Percentiles rank a stretch among this genome's conserved stretches.
Conservation (phyloP, 2,888 invertebrate species). For the Serripes groenlandicus region DNA sequence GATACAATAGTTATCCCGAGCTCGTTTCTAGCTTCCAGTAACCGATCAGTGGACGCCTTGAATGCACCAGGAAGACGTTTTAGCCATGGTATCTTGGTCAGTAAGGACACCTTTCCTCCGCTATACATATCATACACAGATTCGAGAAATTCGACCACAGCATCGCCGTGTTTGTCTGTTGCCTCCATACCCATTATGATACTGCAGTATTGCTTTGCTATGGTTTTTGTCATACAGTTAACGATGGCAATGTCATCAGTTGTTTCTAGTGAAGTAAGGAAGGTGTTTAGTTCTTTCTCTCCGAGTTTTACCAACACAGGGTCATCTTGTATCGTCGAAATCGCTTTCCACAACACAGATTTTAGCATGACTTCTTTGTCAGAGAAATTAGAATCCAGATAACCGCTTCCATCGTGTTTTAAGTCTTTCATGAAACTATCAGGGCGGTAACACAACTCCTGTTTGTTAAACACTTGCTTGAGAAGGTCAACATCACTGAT, state of each 20-base stretch:
- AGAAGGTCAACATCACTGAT: constrained; percentile 10
- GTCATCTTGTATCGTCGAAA: not conserved
- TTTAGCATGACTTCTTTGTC: constrained; percentile 1
- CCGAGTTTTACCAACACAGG: not conserved
- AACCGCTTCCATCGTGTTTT: constrained; percentile 14
- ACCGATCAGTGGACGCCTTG: not conserved
- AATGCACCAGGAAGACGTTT: not conserved
- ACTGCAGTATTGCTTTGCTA: not conserved
- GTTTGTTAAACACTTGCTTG: not conserved
- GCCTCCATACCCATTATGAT: not conserved
- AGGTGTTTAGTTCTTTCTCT: not conserved
- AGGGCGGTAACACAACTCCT: constrained; percentile 1
- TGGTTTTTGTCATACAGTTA: not conserved
- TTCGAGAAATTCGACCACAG: not conserved
- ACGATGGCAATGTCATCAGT: not conserved
- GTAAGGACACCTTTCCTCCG: not conserved
- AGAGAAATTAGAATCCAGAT: constrained; percentile 9
- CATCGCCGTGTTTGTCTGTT: constrained; percentile 1
- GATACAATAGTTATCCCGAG: not conserved
- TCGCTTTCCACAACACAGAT: constrained; percentile 3
- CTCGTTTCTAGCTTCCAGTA: not conserved
- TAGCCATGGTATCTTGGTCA: not conserved
- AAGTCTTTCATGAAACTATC: constrained; percentile 1
- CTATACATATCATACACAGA: not conserved
- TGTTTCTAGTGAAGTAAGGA: not conserved